A percentile compares a stretch with the other conserved stretches of the same genome.
phyloP scores from a whole-genome alignment of 2,888 invertebrate species.

The Rhaphigaster nebulosa region DNA sequence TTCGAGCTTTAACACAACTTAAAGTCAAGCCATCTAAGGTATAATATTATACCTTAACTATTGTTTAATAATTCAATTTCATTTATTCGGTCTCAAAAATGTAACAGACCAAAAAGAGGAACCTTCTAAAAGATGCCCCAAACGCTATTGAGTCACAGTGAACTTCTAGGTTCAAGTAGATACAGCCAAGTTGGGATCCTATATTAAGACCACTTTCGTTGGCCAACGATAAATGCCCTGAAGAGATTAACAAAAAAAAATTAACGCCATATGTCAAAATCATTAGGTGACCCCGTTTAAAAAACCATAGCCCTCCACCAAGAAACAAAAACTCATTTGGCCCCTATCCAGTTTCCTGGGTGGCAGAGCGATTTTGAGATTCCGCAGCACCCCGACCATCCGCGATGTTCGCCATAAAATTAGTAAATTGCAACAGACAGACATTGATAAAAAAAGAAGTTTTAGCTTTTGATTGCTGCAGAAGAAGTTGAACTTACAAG shows the following conservation, averaged over 20 bases:
- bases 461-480: not conserved
- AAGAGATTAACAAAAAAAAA: slow-evolving; percentile 20
- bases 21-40: too few species aligned
- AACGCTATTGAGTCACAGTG: not conserved
- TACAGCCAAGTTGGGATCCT: not conserved
- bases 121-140: too few species aligned
- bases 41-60: too few species aligned
- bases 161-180: not conserved
- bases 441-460: not conserved
- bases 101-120: too few species aligned
- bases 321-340: slow-evolving; percentile 47
- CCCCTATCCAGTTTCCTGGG: not conserved
- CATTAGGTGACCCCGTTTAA: slow-evolving; percentile 33
- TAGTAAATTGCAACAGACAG: not conserved
- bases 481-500: too few species aligned
- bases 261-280: slow-evolving; percentile 42
- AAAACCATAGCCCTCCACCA: slow-evolving; percentile 43
- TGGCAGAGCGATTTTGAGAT: not conserved
- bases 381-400: not conserved
- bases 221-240: slow-evolving; percentile 7
- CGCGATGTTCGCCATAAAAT: not conserved
- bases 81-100: too few species aligned
- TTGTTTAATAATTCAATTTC: too few species aligned
- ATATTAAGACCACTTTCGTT: not conserved
- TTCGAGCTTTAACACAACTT: too few species aligned